These are phyloP conservation scores for Helicolenus hilgendorfi DNA, from an alignment of 2,797 vertebrate genomes.

Conservation along the genomic window DNA sequence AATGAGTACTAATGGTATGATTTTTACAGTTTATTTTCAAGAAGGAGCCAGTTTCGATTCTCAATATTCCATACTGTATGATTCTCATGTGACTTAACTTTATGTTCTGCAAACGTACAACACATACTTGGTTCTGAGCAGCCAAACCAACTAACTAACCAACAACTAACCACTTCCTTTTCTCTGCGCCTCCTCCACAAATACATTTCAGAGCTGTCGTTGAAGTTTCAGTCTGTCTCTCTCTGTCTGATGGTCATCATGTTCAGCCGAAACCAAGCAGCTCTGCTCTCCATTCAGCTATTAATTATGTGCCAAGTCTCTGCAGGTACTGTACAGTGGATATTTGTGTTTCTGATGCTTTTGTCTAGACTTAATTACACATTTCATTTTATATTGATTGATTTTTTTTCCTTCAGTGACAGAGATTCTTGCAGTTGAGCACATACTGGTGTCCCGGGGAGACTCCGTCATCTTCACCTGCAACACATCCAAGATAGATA, in stretches of 20 bases:
- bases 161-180: constrained; percentile 43
- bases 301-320: not conserved
- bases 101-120: not conserved
- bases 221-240: not conserved
- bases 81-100: not conserved
- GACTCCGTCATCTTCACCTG: constrained; percentile 13
- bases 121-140: not conserved
- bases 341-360: not conserved
- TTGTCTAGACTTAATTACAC: not conserved
- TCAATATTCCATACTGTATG: not conserved
- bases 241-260: constrained; percentile 21
- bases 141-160: not conserved
- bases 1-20: not conserved
- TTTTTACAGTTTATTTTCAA: not conserved
- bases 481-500: rapidly evolving
- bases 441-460: constrained; percentile 16
- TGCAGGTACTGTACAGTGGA: constrained; percentile 55
- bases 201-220: not conserved
- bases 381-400: not conserved
- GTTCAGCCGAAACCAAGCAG: not conserved
- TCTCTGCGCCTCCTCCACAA: not conserved
- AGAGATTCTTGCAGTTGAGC: rapidly evolving
- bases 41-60: not conserved
- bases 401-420: not conserved
- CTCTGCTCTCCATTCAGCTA: constrained; percentile 22